Conservation (phyloP, 2,888 invertebrate genomes). For the Eilema depressum region DNA sequence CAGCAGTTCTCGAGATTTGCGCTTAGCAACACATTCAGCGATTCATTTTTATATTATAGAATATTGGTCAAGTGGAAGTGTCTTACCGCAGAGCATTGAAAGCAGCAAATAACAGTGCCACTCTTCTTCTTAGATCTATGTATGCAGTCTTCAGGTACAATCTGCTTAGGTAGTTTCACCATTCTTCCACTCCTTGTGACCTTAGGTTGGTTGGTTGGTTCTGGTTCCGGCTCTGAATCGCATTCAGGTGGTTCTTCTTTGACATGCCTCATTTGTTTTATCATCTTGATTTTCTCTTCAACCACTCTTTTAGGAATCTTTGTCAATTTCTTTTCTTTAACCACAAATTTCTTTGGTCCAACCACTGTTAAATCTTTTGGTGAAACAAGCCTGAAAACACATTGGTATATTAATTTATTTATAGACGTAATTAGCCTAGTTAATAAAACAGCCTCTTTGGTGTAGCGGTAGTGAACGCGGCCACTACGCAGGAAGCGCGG, state of each 20-base stretch:
- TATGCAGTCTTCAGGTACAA: slow-evolving; percentile 63
- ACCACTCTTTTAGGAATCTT: slow-evolving; percentile 34
- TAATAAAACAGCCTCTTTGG: too few species aligned
- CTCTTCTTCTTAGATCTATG: slow-evolving; percentile 70
- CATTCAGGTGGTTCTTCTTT: slow-evolving; percentile 32
- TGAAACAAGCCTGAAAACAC: slow-evolving; percentile 69
- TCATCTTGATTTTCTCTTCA: slow-evolving; percentile 39
- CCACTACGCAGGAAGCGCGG: too few species aligned
- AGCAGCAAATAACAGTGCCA: slow-evolving; percentile 66
- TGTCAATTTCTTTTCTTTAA: slow-evolving; percentile 54
- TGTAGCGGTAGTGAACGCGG: too few species aligned
- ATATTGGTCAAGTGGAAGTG: slow-evolving; percentile 5
- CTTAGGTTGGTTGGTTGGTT: slow-evolving; percentile 61
- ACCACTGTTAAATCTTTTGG: slow-evolving; percentile 77
- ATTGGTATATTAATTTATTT: not conserved
- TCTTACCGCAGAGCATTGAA: slow-evolving; percentile 76
- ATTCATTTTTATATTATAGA: too few species aligned
- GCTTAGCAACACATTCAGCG: too few species aligned
- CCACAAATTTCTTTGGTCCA: slow-evolving; percentile 71
- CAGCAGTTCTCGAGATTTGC: too few species aligned
- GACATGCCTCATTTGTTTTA: slow-evolving; percentile 27
- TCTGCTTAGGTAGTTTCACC: slow-evolving; percentile 75
- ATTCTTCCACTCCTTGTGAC: slow-evolving; percentile 79
- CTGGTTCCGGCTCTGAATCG: slow-evolving; percentile 16
- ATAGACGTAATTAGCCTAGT: not conserved